Evolutionary conservation across 2,888 invertebrate genomes (phyloP).

Genomic region (Hermaeophaga mercurialis): DNA sequence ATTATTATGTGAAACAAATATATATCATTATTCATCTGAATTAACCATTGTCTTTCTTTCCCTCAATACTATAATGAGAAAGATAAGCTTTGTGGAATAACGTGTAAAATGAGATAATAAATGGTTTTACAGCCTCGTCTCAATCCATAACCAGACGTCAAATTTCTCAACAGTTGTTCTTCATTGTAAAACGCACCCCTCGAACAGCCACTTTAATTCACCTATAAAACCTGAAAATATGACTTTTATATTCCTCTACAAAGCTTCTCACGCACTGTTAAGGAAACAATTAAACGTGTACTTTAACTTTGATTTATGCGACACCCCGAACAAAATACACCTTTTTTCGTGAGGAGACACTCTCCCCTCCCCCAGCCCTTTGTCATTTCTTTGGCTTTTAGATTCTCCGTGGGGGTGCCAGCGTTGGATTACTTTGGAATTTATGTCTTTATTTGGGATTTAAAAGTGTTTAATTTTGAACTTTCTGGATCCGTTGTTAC

Average conservation of each 20-base stretch:
- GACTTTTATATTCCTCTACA: conserved; percentile 20
- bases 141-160: conserved; percentile 14
- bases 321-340: conserved; percentile 28
- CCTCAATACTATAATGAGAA: background rate
- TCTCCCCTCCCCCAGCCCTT: conserved; percentile 48
- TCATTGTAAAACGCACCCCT: conserved; percentile 18
- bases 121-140: conserved; percentile 5
- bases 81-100: background rate
- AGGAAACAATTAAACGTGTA: conserved; percentile 30
- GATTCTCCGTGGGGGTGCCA: conserved; percentile 43
- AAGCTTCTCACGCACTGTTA: conserved; percentile 16
- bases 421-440: conserved; percentile 45
- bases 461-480: conserved; percentile 40
- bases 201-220: conserved; percentile 17
- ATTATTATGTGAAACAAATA: too few species aligned
- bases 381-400: conserved; percentile 47
- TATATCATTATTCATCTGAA: too few species aligned
- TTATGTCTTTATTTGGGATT: conserved; percentile 49
- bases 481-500: conserved; percentile 35
- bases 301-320: conserved; percentile 33
- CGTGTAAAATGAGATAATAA: conserved; percentile 10
- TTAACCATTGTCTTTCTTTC: background rate
- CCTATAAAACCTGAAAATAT: conserved; percentile 12
- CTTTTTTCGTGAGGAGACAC: conserved; percentile 19
- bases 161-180: conserved; percentile 13